Evolutionary conservation across 2,797 vertebrate species (phyloP), one percentile per base, ranked within the genome.

Genomic region (Thalassophryne amazonica): DNA sequence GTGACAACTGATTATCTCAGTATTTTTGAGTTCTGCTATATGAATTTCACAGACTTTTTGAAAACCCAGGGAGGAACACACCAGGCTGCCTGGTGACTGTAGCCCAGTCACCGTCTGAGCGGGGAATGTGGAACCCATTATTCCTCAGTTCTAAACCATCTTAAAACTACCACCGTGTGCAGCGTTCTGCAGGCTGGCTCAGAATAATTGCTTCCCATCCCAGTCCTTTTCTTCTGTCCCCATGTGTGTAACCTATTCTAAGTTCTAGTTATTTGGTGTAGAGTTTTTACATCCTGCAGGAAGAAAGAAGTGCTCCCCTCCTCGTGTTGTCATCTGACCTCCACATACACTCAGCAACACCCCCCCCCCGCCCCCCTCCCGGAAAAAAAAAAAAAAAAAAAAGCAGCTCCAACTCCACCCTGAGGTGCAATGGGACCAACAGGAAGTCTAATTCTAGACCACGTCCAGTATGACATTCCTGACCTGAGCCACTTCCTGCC

Each of bases 401-500:
- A n/a, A n/a, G n/a, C n/a, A n/a, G n/a, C n/a, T n/a, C n/a, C n/a
- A n/a, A n/a, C n/a, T 69, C 62, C 76, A 68, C 86, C 77, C 81
- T 65, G 46, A 81, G 57, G 25, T 77, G 65, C 62, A 55, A 34
- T 31, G 52, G 66, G 76, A 74, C 39, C 57, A 80, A 84, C 78
- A 87, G 90, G 91, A 92, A 87, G 86, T 88, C 89, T 92, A 92
- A 89, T 86, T 91, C 74, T 78, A 85, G 87, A 85, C 84, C 61
- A 85, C 82, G 91, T 92, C 91, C 91, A 89, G 83, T 61, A 70
- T 86, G 87, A 88, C 90, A 92, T 92, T 92, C 91, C 89, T 88
- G 83, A 86, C 85, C 85, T 69, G 73, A 69, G 68, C 72, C 28
- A 73, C 76, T 89, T 90, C 87, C 89, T 89, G 85, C 46, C 59